Conservation (phyloP, 2,888 invertebrate species). For the Yponomeuta plumbellus region DNA sequence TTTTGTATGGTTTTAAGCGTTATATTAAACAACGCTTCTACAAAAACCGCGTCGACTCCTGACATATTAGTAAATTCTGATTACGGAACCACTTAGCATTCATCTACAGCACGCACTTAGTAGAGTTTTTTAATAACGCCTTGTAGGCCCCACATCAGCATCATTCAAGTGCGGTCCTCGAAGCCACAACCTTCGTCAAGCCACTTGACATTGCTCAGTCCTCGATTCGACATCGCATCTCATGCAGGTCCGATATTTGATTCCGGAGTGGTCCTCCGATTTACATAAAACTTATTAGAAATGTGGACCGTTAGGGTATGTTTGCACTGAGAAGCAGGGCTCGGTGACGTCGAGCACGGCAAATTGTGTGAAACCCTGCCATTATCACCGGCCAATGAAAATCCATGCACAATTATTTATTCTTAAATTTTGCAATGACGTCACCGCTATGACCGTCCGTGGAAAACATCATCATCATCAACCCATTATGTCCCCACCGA, state of each 20-base stretch:
- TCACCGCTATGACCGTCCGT: no score
- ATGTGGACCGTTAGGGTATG: slow-evolving; percentile 34
- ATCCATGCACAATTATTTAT: no score
- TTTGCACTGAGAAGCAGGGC: no score
- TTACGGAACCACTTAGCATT: neutral
- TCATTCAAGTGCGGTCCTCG: slow-evolving; percentile 50
- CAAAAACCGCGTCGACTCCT: neutral
- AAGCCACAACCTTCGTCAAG: slow-evolving; percentile 67
- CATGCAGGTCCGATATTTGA: slow-evolving; percentile 54
- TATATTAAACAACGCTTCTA: no score
- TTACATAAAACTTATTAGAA: slow-evolving; percentile 72
- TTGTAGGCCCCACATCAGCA: slow-evolving; percentile 55
- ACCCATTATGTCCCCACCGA: no score
- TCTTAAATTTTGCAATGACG: no score
- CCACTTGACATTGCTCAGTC: slow-evolving; percentile 56
- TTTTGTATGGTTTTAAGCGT: no score
- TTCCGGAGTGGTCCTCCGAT: slow-evolving; percentile 50
- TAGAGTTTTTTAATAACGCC: slow-evolving; percentile 42
- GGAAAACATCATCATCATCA: no score
- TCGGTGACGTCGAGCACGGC: no score
- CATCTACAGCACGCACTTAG: neutral
- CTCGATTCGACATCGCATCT: slow-evolving; percentile 34
- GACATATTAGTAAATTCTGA: neutral
- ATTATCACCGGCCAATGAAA: no score
- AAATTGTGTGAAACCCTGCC: no score